A percentile compares a stretch with the other conserved stretches of the same genome.
Evolutionary conservation across 2,888 invertebrate species (phyloP).

Genomic region (Drosophila prolongata): DNA sequence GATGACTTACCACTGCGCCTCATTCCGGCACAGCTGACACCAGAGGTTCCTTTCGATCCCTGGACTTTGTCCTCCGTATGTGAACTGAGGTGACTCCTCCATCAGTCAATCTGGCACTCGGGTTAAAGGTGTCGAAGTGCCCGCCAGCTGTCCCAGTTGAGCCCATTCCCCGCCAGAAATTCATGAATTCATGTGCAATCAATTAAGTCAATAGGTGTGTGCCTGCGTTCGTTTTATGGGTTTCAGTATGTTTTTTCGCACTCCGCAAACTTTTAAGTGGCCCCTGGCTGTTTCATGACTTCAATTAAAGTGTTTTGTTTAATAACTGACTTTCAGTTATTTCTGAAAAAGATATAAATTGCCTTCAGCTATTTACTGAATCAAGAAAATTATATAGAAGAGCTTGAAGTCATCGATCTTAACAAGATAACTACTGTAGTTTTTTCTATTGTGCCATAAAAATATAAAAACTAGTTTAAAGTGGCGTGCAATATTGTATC

Average conservation of each 20-base stretch:
- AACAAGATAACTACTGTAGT: neutral
- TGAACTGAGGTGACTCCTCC: conserved; percentile 14
- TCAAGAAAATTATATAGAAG: conserved; percentile 5
- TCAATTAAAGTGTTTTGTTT: conserved; percentile 46
- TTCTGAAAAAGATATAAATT: conserved; percentile 3
- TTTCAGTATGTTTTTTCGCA: conserved; percentile 10
- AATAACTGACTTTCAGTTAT: conserved; percentile 17
- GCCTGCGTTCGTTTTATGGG: conserved; percentile 19
- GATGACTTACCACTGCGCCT: conserved; percentile 31
- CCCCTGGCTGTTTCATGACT: conserved; percentile 41
- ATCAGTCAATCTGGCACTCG: conserved; percentile 29
- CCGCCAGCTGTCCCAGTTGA: conserved; percentile 43
- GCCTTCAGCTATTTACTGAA: neutral
- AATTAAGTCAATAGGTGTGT: conserved; percentile 74
- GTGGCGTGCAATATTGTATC: neutral
- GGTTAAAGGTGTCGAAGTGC: conserved; percentile 66
- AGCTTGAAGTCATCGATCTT: neutral
- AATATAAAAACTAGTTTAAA: neutral
- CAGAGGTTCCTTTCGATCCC: conserved; percentile 1
- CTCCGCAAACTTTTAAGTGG: conserved; percentile 12
- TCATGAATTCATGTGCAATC: conserved; percentile 64
- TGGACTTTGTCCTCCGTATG: conserved; percentile 44
- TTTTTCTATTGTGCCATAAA: neutral
- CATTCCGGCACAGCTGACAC: conserved; percentile 31
- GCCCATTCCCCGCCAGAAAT: conserved; percentile 20